Base-by-base conservation (phyloP, 2,113 vertebrate genomes). In the Oreochromis niloticus region DNA sequence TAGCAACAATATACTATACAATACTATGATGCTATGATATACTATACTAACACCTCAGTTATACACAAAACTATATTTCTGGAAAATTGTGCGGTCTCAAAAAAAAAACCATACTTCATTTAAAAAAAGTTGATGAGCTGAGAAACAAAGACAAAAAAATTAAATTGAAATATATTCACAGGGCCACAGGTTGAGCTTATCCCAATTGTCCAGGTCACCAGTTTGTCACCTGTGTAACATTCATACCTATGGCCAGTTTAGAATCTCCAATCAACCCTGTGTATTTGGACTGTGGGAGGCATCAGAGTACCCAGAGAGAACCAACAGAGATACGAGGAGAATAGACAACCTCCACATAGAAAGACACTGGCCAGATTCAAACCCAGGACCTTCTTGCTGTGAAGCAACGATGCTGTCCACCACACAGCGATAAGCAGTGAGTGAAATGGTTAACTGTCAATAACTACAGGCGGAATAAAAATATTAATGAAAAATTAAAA, bases 401-500 rank as follows among this genome's bases (percentile, higher is more conserved):
- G 6, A 63, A 36, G 59, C 59, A 63, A 63, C 17, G n/a, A 9
- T 36, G 32, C 59, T 63, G 32, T 10, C 59, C 16, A 19, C 30
- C 59, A 63, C 32, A 63, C 17, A 3, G 32, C 17, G 0, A 63
- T 63, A 32, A 63, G 32, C 9, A 3, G 59, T 63, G 32, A 63
- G 9, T 7, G 17, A n/a, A 36, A 63, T n/a, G 59, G 17, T 63
- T 4, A 36, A 63, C 9, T 11, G 9, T 63, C 59, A 34, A 63
- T 11, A 36, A 12, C 32, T n/a, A 0, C 9, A 7, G 0, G 9
- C 0, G 9, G 17, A 63, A 36, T 36, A 0, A 36, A 63, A 63
- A 36, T 63, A 63, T 63, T n/a, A 36, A 63, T 63, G 1, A 36
- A 63, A 63, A 61, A 4, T 6, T 8, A 5, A 1, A 5, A 57